Conservation (phyloP, 92 coral and sea anemone genomes). For the Scolanthus callimorphus region DNA sequence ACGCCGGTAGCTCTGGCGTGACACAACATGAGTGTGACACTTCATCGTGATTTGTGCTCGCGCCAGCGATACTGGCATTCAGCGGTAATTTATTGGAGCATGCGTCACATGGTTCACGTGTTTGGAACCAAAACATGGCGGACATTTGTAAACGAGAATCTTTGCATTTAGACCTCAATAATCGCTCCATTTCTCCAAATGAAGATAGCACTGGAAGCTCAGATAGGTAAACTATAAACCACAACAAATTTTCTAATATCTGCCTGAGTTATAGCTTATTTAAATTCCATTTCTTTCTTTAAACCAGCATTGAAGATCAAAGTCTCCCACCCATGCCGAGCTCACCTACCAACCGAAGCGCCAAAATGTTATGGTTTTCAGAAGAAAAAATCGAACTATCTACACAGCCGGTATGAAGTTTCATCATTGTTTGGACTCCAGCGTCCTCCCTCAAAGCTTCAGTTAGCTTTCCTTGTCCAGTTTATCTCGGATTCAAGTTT, state of each 20-base stretch:
- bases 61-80: constrained; percentile 1
- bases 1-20: constrained; percentile 5
- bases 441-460: too few species aligned
- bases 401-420: constrained; percentile 81
- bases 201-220: constrained; percentile 70
- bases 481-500: too few species aligned
- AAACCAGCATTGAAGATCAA: background rate
- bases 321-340: constrained; percentile 38
- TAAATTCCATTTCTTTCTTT: too few species aligned
- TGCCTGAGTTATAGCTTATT: too few species aligned
- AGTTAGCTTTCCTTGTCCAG: too few species aligned
- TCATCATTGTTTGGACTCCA: too few species aligned
- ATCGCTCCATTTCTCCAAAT: constrained; percentile 57
- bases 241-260: background rate
- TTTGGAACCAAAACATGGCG: constrained; percentile 52
- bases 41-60: too few species aligned
- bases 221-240: constrained; percentile 38
- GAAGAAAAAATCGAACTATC: constrained; percentile 65
- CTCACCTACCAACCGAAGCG: constrained; percentile 54
- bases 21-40: constrained; percentile 12
- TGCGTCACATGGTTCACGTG: constrained; percentile 3
- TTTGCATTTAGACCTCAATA: constrained; percentile 22
- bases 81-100: constrained; percentile 4
- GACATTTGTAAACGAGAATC: constrained; percentile 32
- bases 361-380: constrained; percentile 52